A percentile compares a stretch with the other conserved stretches of the same genome.
Evolutionary conservation across 1,140 invertebrate species (phyloP).

Genomic region (Scaptomyza graminum): DNA sequence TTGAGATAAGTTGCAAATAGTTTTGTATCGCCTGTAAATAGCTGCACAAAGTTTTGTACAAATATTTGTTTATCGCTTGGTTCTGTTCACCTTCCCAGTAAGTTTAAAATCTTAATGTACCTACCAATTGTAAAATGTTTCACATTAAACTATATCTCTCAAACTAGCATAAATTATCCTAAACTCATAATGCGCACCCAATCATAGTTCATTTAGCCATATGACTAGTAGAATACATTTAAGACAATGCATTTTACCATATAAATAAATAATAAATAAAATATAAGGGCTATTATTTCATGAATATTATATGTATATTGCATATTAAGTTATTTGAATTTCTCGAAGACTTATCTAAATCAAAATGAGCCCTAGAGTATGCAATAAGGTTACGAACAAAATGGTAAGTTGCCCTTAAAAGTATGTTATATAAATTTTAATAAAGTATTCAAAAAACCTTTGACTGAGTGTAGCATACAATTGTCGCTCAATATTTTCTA

Average conservation of each 20-base stretch:
- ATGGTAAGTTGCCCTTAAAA: not conserved
- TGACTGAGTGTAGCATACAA: no score
- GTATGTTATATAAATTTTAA: constrained; percentile 2
- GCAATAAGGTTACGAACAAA: no score
- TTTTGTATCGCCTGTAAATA: constrained; percentile 58
- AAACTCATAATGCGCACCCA: constrained; percentile 31
- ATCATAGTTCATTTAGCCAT: constrained; percentile 63
- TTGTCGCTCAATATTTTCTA: no score
- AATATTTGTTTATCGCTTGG: constrained; percentile 58
- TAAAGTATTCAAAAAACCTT: no score
- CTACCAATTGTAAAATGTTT: constrained; percentile 25
- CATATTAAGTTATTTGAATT: no score
- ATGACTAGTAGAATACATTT: constrained; percentile 44
- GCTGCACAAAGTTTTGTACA: constrained; percentile 62
- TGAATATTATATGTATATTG: not conserved
- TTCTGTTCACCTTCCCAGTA: constrained; percentile 13
- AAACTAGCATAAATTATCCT: constrained; percentile 61
- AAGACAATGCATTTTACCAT: constrained; percentile 38
- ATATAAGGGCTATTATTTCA: constrained; percentile 3
- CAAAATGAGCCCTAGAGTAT: no score
- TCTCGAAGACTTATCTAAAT: no score
- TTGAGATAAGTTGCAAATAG: constrained; percentile 47
- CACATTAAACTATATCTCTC: constrained; percentile 29
- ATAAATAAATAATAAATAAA: constrained; percentile 55
- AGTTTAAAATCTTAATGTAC: not conserved